Base-by-base conservation (phyloP, 2,797 vertebrate genomes). In the Hephaestus fuliginosus region DNA sequence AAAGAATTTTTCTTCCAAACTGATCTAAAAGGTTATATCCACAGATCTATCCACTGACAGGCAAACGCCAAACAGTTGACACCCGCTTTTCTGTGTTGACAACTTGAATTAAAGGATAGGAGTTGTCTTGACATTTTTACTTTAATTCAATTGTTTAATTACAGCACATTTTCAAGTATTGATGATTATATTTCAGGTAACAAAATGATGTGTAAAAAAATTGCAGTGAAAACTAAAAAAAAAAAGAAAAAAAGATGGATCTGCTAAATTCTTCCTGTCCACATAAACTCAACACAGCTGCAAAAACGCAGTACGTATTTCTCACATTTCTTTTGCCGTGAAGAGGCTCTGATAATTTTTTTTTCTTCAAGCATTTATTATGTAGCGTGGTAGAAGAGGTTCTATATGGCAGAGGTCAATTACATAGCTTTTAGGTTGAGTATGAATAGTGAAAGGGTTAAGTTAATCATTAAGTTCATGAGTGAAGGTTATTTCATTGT, bases 401-500 rank as follows among this genome's bases (percentile, higher is more conserved):
- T 14, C 48, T 41, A 7, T 14, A 18, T 36, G 43, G 53, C 39
- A 52, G 60, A 78, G 73, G 64, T 69, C 33, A 63, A 73, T 75
- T 60, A 36, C 14, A 36, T 20, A 73, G 68, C 70, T 83, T 75
- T 74, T 62, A 86, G 78, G 78, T 81, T 67, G 53, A 67, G 22
- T 67, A 44, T 82, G 51, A 86, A 84, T 56, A 56, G 43, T 36
- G 60, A n/a, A 33, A 41, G 64, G 85, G 74, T 90, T 84, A 78
- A 75, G 62, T 71, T 44, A 85, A 85, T 88, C 65, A 78, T 77
- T 74, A 74, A 52, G 82, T 86, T 64, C 64, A 55, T 17, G 75
- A 72, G 33, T 73, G 66, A 78, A 68, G 25, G 36, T 80, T 86
- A 82, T 86, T 78, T 85, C 75, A 86, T 86, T 87, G 81, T 86